phyloP scores from a whole-genome alignment of 1,140 invertebrate species.

The Thaumetopoea pityocampa region DNA sequence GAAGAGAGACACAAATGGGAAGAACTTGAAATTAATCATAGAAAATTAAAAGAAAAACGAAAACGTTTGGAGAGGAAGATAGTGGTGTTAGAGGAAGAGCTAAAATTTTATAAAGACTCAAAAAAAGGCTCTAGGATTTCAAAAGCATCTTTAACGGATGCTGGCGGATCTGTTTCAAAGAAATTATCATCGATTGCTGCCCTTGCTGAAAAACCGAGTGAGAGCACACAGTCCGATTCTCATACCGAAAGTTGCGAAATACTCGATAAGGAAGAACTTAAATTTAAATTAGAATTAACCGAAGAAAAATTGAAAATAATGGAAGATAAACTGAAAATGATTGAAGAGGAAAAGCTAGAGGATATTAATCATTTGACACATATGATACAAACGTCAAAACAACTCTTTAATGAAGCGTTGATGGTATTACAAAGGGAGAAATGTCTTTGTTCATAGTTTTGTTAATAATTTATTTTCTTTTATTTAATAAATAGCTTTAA shows the following conservation, averaged over 20 bases:
- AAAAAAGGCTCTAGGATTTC: constrained; percentile 41
- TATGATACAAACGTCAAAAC: constrained; percentile 68
- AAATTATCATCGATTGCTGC: constrained; percentile 42
- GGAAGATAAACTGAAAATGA: constrained; percentile 67
- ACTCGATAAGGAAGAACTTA: constrained; percentile 59
- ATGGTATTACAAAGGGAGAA: constrained; percentile 59
- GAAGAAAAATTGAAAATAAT: constrained; percentile 68
- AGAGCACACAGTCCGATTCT: constrained; percentile 36
- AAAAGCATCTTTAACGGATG: constrained; percentile 36
- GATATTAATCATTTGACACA: constrained; percentile 60
- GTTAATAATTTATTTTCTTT: constrained; percentile 17
- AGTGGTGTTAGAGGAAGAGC: constrained; percentile 40
- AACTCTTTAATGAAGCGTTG: constrained; percentile 64
- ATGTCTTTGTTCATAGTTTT: constrained; percentile 45
- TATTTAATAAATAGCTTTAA: constrained; percentile 19
- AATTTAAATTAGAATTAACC: constrained; percentile 56
- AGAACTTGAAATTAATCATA: constrained; percentile 40
- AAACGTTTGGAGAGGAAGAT: constrained; percentile 42
- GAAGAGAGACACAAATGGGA: constrained; percentile 57
- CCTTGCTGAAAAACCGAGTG: constrained; percentile 42
- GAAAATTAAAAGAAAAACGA: constrained; percentile 55
- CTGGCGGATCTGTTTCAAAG: constrained; percentile 26
- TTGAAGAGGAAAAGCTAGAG: constrained; percentile 66
- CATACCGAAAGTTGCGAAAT: constrained; percentile 35
- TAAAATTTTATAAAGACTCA: constrained; percentile 42